These are phyloP conservation scores for Jordanella pulchra DNA, from an alignment of 2,797 vertebrate genomes.

Conservation along the genomic window DNA sequence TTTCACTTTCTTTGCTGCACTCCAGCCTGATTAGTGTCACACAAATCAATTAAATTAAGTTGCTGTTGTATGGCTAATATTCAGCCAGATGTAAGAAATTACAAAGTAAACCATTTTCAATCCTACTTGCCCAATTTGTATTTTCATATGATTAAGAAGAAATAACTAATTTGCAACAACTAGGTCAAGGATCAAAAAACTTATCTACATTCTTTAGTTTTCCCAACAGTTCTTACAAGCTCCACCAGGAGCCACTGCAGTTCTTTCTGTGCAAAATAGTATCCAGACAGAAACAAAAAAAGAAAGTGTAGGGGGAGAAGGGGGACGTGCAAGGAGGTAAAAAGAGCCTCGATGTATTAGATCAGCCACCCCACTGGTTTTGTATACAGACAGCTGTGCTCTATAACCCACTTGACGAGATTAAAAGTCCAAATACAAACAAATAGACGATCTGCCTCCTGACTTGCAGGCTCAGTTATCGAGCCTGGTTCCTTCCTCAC, in stretches of 20 bases:
- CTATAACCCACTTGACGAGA: conserved; percentile 78
- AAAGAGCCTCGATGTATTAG: conserved; percentile 66
- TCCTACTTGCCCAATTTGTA: conserved; percentile 22
- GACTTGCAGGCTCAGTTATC: conserved; percentile 49
- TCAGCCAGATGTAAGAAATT: conserved; percentile 35
- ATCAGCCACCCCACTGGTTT: conserved; percentile 74
- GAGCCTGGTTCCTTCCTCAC: conserved; percentile 27
- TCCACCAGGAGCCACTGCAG: conserved; percentile 80
- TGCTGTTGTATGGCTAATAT: conserved; percentile 31
- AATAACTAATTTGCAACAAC: conserved; percentile 41
- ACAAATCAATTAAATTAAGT: neutral
- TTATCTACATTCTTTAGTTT: conserved; percentile 20
- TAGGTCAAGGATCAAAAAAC: conserved; percentile 73
- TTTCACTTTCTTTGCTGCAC: no score
- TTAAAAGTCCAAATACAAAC: conserved; percentile 78
- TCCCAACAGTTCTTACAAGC: conserved; percentile 37
- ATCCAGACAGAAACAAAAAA: conserved; percentile 15
- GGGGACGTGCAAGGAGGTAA: conserved; percentile 47
- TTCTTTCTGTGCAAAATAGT: conserved; percentile 47
- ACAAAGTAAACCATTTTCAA: conserved; percentile 28
- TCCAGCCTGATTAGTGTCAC: no score
- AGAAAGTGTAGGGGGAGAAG: neutral
- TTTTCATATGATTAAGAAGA: conserved; percentile 15
- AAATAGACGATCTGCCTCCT: conserved; percentile 77
- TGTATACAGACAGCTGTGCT: conserved; percentile 77